Percentiles rank a stretch among this genome's conserved stretches.
These are phyloP conservation scores for Parauchenoglanis punctatus DNA, from an alignment of 2,797 vertebrate genomes.

Conservation along the genomic window DNA sequence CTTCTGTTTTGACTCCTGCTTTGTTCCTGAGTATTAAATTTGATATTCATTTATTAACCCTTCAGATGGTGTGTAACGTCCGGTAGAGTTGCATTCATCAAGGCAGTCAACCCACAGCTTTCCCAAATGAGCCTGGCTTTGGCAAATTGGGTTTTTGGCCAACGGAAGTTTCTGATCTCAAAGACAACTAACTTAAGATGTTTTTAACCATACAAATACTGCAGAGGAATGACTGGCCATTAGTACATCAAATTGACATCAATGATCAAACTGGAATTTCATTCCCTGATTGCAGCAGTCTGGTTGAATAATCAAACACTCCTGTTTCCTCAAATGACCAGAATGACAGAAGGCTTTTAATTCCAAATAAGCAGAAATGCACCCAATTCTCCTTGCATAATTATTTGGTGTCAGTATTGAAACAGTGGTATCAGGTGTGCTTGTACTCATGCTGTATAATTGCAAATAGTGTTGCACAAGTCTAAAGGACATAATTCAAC, in stretches of 20 bases:
- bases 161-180: neutral
- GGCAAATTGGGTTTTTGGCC: neutral
- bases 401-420: neutral
- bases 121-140: neutral
- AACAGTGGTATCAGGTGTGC: neutral
- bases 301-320: neutral
- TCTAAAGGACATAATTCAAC: neutral
- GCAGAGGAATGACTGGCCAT: neutral
- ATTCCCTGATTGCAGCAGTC: neutral
- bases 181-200: neutral
- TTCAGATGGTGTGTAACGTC: neutral
- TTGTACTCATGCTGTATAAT: neutral
- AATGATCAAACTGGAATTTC: neutral
- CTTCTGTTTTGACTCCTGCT: neutral
- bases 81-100: neutral
- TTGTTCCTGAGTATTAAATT: neutral
- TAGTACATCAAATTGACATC: neutral
- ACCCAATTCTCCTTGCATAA: neutral
- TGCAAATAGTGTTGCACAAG: neutral
- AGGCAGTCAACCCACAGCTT: conserved; percentile 3
- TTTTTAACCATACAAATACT: neutral
- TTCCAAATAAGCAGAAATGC: neutral
- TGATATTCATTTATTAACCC: neutral
- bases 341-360: neutral
- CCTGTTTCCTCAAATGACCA: neutral